Percentiles rank a stretch among this genome's conserved stretches.
phyloP scores from a whole-genome alignment of 2,797 vertebrate species.

The Amblyraja radiata region DNA sequence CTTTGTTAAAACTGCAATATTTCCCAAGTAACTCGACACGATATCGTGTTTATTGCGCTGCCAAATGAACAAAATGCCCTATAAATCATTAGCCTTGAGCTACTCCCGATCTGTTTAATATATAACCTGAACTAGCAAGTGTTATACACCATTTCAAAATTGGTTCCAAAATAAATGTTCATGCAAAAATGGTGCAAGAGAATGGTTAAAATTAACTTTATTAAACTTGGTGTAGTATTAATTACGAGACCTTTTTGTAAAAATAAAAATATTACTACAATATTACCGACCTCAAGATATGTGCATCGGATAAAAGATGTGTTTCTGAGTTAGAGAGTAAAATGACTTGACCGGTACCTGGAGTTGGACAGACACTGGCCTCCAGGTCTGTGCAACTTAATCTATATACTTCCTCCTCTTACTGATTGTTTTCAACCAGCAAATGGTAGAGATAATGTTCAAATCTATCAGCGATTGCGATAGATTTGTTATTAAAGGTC shows the following conservation, averaged over 20 bases:
- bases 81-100: slow-evolving; percentile 27
- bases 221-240: background rate
- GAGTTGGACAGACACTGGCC: background rate
- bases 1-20: background rate
- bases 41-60: background rate
- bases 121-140: slow-evolving; percentile 5
- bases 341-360: slow-evolving; percentile 2
- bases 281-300: background rate
- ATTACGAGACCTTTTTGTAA: background rate
- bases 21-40: background rate
- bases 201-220: background rate
- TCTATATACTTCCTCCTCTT: background rate
- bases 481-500: background rate
- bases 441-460: background rate
- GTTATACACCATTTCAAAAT: background rate
- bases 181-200: background rate
- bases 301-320: background rate
- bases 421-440: background rate
- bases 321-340: background rate
- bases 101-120: slow-evolving; percentile 15
- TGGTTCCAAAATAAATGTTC: background rate
- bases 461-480: background rate
- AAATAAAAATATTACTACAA: no score
- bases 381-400: background rate
- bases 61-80: background rate